phyloP scores from a whole-genome alignment of 2,888 invertebrate genomes.

The Xylota segnis region DNA sequence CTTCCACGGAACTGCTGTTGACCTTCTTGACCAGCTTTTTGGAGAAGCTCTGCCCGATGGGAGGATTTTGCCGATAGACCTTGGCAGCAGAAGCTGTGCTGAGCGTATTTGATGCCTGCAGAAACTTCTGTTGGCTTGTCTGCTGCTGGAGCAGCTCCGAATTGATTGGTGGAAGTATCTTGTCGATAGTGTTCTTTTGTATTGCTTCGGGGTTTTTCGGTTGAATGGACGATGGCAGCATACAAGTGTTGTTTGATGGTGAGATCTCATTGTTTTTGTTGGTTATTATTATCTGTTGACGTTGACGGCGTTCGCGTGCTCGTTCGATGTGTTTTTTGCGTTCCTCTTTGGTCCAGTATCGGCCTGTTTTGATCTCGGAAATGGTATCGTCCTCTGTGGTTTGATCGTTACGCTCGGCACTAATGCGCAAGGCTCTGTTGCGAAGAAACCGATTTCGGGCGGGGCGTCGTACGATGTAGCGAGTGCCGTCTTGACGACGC shows the following conservation, averaged over 20 bases:
- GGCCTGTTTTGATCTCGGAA: conserved; percentile 90
- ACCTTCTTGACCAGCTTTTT: conserved; percentile 68
- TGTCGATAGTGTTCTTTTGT: conserved; percentile 30
- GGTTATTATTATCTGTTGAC: conserved; percentile 79
- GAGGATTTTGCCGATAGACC: conserved; percentile 45
- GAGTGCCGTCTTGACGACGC: conserved; percentile 89
- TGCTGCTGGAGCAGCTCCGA: conserved; percentile 4
- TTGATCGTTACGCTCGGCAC: conserved; percentile 87
- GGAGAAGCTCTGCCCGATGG: conserved; percentile 28
- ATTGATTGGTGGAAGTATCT: conserved; percentile 32
- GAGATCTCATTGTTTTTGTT: conserved; percentile 62
- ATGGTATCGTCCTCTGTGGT: conserved; percentile 92
- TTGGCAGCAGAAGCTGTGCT: conserved; percentile 84
- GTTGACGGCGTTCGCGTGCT: conserved; percentile 87
- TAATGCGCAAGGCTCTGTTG: conserved; percentile 88
- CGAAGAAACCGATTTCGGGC: conserved; percentile 88
- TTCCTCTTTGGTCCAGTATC: conserved; percentile 92
- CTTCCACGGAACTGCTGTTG: conserved; percentile 75
- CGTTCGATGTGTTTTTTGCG: conserved; percentile 90
- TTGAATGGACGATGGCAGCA: not conserved
- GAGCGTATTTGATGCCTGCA: conserved; percentile 1
- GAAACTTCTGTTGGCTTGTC: conserved; percentile 28
- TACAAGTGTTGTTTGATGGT: conserved; percentile 4
- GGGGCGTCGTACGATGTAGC: conserved; percentile 91
- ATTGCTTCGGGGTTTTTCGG: conserved; percentile 9